phyloP scores from a whole-genome alignment of 2,797 vertebrate species.

The Pipistrellus kuhlii region DNA sequence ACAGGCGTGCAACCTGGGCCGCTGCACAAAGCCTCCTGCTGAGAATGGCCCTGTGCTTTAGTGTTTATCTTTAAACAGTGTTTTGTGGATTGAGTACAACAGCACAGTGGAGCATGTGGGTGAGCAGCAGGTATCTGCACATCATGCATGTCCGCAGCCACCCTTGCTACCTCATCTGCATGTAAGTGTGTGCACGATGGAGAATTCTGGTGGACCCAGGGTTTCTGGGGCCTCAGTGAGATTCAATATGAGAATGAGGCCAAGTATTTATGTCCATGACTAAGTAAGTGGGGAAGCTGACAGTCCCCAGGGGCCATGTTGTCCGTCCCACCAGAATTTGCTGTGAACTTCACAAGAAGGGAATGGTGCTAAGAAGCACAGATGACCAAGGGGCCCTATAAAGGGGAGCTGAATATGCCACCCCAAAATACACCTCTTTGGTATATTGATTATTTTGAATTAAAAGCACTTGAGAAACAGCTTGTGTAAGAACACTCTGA shows the following conservation, averaged over 20 bases:
- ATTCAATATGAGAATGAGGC: not conserved
- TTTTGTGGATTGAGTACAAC: not conserved
- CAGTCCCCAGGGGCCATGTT: not conserved
- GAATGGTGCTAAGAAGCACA: not conserved
- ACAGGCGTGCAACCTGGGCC: accelerated
- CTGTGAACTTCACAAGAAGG: not conserved
- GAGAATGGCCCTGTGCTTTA: not conserved
- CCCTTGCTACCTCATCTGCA: not conserved
- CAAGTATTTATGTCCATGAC: not conserved
- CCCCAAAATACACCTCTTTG: not conserved
- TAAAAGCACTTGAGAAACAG: not conserved
- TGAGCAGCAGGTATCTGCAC: too few relatives aligned
- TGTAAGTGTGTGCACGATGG: not conserved
- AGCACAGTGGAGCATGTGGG: not conserved
- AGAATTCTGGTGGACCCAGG: not conserved
- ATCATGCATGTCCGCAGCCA: accelerated
- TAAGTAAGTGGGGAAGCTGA: not conserved
- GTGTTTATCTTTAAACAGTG: not conserved
- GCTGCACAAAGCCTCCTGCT: not conserved
- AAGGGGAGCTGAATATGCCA: too few relatives aligned
- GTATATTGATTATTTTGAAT: not conserved
- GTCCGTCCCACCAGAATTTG: not conserved
- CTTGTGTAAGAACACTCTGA: not conserved
- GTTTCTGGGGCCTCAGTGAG: not conserved
- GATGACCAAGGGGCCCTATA: not conserved